Percentiles rank a stretch among this genome's conserved stretches.
Evolutionary conservation across 2,113 vertebrate species (phyloP).

Genomic region (Cyprinus carpio): DNA sequence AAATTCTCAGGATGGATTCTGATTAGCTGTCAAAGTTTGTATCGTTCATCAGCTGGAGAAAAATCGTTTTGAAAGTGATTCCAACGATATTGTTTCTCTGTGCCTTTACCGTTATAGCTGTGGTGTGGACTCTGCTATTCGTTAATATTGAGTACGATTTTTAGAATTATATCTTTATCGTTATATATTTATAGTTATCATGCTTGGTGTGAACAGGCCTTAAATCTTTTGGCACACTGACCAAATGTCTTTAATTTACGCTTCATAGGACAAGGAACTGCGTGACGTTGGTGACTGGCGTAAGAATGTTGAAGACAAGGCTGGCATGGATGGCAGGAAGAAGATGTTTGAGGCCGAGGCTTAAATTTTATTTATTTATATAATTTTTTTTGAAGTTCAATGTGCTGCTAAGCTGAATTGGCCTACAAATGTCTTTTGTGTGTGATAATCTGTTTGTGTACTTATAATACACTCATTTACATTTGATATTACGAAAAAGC

Average conservation of each 20-base stretch:
- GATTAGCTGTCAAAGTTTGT: too few relatives aligned
- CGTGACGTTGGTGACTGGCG: constrained; percentile 91
- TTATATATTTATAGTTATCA: too few relatives aligned
- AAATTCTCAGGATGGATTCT: too few relatives aligned
- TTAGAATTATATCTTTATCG: too few relatives aligned
- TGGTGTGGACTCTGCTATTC: too few relatives aligned
- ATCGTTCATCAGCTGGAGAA: too few relatives aligned
- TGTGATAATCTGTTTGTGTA: neutral
- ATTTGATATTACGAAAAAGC: neutral
- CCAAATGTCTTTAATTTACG: neutral
- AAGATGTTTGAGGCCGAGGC: constrained; percentile 97
- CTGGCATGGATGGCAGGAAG: constrained; percentile 94
- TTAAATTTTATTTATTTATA: constrained; percentile 79
- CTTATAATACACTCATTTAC: neutral
- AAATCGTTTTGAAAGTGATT: too few relatives aligned
- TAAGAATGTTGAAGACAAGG: constrained; percentile 96
- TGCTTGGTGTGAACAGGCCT: too few relatives aligned
- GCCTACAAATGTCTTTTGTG: too few relatives aligned
- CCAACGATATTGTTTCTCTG: too few relatives aligned
- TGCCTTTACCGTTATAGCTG: too few relatives aligned
- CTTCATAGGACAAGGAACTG: constrained; percentile 82
- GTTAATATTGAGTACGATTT: too few relatives aligned
- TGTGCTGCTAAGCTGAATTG: neutral
- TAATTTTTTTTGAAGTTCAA: neutral
- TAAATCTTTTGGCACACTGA: neutral